These are phyloP conservation scores for Umimayanthus chanpuru DNA, from an alignment of 92 coral and sea anemone genomes.

Conservation along the genomic window DNA sequence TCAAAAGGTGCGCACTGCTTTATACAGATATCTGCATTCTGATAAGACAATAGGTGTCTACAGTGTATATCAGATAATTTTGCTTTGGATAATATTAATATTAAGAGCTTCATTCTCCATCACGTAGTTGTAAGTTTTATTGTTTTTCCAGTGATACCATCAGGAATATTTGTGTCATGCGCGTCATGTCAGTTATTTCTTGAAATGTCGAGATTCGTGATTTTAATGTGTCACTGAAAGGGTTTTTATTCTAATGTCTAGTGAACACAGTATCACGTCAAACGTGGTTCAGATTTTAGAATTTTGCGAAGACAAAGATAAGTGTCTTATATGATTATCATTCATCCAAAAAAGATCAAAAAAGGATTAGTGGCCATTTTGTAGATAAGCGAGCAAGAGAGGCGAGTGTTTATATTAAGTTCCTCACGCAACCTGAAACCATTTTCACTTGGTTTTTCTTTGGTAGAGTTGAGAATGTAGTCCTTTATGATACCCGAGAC, in stretches of 20 bases:
- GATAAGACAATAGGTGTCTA: not conserved
- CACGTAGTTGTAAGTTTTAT: too few relatives aligned
- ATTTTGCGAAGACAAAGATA: not conserved
- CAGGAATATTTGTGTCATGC: not conserved
- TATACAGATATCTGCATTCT: not conserved
- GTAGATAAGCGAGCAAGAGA: not conserved
- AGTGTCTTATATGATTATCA: not conserved
- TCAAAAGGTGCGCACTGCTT: not conserved
- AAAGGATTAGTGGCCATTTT: not conserved
- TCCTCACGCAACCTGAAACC: not conserved
- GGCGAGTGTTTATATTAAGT: too few relatives aligned
- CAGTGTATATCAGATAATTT: too few relatives aligned
- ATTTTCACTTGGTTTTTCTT: too few relatives aligned
- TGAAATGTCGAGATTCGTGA: not conserved
- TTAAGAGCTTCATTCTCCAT: not conserved
- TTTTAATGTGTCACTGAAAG: not conserved
- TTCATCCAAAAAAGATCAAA: not conserved
- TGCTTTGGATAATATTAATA: not conserved
- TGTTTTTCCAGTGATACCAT: not conserved
- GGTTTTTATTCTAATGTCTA: not conserved
- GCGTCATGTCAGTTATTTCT: not conserved
- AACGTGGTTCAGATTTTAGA: not conserved
- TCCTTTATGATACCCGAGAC: too few relatives aligned
- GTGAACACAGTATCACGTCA: not conserved
- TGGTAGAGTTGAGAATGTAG: too few relatives aligned